Base-by-base conservation (phyloP, 2,888 invertebrate genomes). In the Sinopyrophorus schimmeli region DNA sequence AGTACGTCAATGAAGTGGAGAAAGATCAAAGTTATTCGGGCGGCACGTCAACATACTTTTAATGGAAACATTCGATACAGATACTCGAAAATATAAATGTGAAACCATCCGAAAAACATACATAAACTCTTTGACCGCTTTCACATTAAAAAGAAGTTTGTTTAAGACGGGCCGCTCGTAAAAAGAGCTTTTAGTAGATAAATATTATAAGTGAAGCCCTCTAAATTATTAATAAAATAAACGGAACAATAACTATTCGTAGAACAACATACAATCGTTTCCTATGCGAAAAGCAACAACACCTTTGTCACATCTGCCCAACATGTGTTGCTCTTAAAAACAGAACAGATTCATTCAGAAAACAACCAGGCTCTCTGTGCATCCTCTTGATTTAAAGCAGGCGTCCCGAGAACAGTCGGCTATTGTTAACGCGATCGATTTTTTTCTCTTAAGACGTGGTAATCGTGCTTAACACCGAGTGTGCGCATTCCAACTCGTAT, bases 1-100 rank as follows among this genome's bases (percentile, higher is more conserved):
- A 69, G 68, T 66, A 61, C 59, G 63, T 60, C 68, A 65, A 68
- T 68, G 66, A 62, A 62, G 69, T 69, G 71, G 54, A 60, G 63
- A 67, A 54, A 69, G 71, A 71, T 71, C 70, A 71, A 71, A 70
- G 68, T 60, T 56, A 52, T 46, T 54, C 54, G 53, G 53, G 59
- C 57, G 60, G 58, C 58, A 60, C 63, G 63, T 63, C 65, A 65
- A 61, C 61, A 60, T 58, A 57, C 53, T 55, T 58, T 54, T 62
- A 63, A 64, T 66, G 63, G 63, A 64, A 66, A 65, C 63, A 63
- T 62, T 63, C 62, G 60, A 64, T 64, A 60, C 57, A 43, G 44
- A 55, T 50, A 58, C 55, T 47, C 52, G 37, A 57, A 57, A 60
- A 57, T 55, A 49, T 57, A 60, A 58, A 58, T 56, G 51, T 32